Percentiles rank a stretch among this genome's conserved stretches.
phyloP scores from a whole-genome alignment of 2,797 vertebrate species.

The Loris lydekkerianus region DNA sequence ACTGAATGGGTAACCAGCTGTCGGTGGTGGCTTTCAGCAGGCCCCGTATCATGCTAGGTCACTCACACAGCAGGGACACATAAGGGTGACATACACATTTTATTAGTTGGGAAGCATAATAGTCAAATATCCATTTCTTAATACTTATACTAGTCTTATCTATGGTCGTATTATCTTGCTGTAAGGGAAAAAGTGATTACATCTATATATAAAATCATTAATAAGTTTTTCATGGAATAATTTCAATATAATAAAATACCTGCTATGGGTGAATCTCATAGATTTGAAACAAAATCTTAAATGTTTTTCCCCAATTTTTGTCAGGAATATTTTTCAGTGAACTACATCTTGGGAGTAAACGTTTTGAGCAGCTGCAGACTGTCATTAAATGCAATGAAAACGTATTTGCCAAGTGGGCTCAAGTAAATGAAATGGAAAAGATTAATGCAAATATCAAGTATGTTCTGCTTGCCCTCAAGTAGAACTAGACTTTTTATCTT shows the following conservation, averaged over 20 bases:
- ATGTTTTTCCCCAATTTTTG: neutral
- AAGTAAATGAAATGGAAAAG: neutral
- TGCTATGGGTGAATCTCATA: neutral
- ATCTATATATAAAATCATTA: neutral
- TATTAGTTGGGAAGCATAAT: neutral
- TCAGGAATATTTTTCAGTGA: neutral
- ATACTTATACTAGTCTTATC: neutral
- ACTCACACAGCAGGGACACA: slow-evolving; percentile 20
- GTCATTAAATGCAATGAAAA: neutral
- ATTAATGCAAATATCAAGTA: neutral
- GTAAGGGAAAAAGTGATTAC: neutral
- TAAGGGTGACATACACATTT: neutral
- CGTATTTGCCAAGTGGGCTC: neutral
- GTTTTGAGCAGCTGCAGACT: slow-evolving; percentile 1
- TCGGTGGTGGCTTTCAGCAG: slow-evolving; percentile 50
- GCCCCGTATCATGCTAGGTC: neutral
- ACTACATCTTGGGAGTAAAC: neutral
- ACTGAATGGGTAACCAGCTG: slow-evolving; percentile 71
- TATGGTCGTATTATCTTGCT: neutral
- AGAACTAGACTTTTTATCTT: slow-evolving; percentile 4
- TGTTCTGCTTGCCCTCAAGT: neutral
- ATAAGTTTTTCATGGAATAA: neutral
- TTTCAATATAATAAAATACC: neutral
- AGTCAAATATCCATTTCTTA: neutral
- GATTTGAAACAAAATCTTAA: neutral